Conservation (phyloP, 2,888 invertebrate genomes). For the Latrodectus hesperus region DNA sequence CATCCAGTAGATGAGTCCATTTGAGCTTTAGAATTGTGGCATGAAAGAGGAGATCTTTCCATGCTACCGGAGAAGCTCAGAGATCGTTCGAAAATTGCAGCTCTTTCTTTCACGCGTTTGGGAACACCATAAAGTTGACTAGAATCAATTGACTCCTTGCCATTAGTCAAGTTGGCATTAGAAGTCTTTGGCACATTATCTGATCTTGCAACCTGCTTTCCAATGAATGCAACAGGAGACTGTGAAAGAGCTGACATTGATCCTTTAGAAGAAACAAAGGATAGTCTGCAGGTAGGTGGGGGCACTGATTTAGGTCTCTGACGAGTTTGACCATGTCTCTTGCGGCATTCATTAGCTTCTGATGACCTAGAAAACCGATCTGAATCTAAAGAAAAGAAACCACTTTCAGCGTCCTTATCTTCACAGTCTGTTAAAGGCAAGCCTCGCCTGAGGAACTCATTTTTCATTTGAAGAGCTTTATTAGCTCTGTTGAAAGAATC, state of each 20-base stretch:
- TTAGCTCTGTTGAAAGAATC: constrained; percentile 56
- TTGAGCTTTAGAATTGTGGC: constrained; percentile 47
- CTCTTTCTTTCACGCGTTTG: constrained; percentile 58
- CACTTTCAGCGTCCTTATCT: constrained; percentile 2
- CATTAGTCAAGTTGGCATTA: constrained; percentile 18
- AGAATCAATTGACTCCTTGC: constrained; percentile 38
- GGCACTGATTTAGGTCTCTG: constrained; percentile 65
- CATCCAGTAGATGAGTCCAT: constrained; percentile 37
- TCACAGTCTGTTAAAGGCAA: constrained; percentile 22
- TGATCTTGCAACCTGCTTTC: constrained; percentile 15
- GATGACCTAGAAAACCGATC: constrained; percentile 32
- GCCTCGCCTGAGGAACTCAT: constrained; percentile 51
- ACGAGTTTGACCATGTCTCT: constrained; percentile 16
- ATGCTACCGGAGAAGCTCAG: constrained; percentile 56
- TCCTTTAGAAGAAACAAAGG: constrained; percentile 8
- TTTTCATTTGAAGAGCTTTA: constrained; percentile 46
- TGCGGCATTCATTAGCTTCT: background rate
- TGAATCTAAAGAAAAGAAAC: background rate
- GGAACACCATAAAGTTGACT: constrained; percentile 49
- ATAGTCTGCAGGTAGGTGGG: constrained; percentile 54
- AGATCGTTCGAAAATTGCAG: constrained; percentile 66
- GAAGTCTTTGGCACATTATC: constrained; percentile 66
- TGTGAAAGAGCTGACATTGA: background rate
- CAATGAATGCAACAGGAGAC: constrained; percentile 23
- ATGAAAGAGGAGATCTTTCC: constrained; percentile 41